Evolutionary conservation across 2,113 vertebrate genomes (phyloP).

Genomic region (Tamias sibiricus): DNA sequence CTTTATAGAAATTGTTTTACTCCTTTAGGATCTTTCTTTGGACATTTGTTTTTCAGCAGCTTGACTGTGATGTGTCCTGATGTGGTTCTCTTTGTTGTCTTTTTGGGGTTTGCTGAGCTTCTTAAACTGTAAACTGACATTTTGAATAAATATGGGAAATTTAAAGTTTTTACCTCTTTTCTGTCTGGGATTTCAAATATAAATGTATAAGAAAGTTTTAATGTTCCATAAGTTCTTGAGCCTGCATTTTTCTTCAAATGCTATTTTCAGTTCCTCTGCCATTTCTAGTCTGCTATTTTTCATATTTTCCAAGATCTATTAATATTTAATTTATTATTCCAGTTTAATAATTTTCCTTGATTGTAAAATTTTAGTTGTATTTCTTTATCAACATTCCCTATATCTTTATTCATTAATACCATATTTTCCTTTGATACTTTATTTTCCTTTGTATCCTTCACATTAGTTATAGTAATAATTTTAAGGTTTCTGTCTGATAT

Average conservation of each 20-base stretch:
- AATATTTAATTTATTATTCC: not conserved
- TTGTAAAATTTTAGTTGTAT: not conserved
- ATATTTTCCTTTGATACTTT: not conserved
- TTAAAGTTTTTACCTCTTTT: not conserved
- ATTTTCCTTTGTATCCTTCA: not conserved
- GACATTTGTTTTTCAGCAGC: not conserved
- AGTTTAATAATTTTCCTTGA: not conserved
- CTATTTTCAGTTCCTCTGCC: not conserved
- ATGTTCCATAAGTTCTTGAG: not conserved
- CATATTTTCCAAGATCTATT: not conserved
- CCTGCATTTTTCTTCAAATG: not conserved
- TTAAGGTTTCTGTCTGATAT: not conserved
- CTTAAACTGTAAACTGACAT: not conserved
- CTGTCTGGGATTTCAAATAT: not conserved
- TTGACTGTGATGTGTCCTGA: not conserved
- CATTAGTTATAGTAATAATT: not conserved
- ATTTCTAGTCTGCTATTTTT: not conserved
- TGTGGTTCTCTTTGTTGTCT: not conserved
- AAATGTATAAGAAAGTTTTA: not conserved
- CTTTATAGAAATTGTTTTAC: not conserved
- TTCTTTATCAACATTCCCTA: not conserved
- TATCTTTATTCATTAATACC: not conserved
- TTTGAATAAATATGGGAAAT: constrained; percentile 8
- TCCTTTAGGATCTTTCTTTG: not conserved
- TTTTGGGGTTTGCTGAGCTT: not conserved